Conservation (phyloP, 2,797 vertebrate species). For the Petrocephalus sullivani region DNA sequence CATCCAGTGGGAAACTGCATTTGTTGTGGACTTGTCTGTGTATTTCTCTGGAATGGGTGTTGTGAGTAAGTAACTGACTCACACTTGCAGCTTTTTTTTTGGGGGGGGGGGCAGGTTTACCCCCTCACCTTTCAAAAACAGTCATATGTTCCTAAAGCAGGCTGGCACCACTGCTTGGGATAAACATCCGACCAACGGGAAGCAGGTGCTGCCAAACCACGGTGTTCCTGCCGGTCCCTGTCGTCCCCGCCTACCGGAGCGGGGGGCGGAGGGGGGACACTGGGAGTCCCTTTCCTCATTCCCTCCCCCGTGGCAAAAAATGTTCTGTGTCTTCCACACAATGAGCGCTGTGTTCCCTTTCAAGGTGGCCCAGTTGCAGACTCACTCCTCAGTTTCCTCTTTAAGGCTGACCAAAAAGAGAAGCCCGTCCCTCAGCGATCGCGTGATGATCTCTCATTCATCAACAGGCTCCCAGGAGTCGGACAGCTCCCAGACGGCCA, state of each 20-base stretch:
- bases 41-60: not conserved
- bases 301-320: not conserved
- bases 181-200: not conserved
- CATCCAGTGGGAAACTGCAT: not conserved
- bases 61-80: not conserved
- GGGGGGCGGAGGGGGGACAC: not conserved
- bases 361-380: not conserved
- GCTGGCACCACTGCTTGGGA: not conserved
- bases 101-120: not conserved
- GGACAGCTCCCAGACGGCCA: conserved; percentile 96
- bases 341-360: not conserved
- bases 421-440: not conserved
- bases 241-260: not conserved
- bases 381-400: not conserved
- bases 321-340: not conserved
- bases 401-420: not conserved
- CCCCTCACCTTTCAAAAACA: not conserved
- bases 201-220: not conserved
- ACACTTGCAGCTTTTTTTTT: not conserved
- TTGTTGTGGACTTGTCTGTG: not conserved
- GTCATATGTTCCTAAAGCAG: not conserved
- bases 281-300: not conserved
- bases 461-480: conserved; percentile 95
- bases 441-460: conserved; percentile 34
- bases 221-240: not conserved